These are phyloP conservation scores for Tuta absoluta DNA, from an alignment of 2,888 invertebrate genomes.

Conservation along the genomic window DNA sequence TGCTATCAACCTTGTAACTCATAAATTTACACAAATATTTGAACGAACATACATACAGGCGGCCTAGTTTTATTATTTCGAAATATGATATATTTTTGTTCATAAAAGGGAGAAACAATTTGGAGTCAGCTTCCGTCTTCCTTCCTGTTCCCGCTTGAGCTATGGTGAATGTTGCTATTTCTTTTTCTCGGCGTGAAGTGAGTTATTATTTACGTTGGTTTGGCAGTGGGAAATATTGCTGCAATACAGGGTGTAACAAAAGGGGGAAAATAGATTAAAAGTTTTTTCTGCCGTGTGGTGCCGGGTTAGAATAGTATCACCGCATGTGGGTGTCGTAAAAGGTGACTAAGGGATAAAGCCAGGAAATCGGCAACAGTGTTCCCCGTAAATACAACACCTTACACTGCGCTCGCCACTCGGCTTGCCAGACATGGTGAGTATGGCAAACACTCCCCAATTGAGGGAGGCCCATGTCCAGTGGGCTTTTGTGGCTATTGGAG, in stretches of 20 bases:
- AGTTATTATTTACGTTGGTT: conserved; percentile 40
- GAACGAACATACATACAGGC: conserved; percentile 39
- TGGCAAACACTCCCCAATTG: too few relatives aligned
- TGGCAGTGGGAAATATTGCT: conserved; percentile 41
- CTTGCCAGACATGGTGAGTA: too few relatives aligned
- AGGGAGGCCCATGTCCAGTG: too few relatives aligned
- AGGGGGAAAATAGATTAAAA: background rate
- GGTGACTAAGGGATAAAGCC: too few relatives aligned
- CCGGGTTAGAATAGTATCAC: too few relatives aligned
- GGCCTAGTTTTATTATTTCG: conserved; percentile 44
- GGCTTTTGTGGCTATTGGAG: too few relatives aligned
- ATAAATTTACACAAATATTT: conserved; percentile 42
- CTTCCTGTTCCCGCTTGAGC: conserved; percentile 31
- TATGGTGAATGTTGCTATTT: conserved; percentile 13
- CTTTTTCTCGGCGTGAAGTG: conserved; percentile 23
- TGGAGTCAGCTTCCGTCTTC: conserved; percentile 38
- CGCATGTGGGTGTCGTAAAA: background rate
- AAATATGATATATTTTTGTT: conserved; percentile 48
- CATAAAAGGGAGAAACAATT: conserved; percentile 48
- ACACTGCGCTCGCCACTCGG: too few relatives aligned
- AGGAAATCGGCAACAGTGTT: too few relatives aligned
- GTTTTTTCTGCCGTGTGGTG: background rate
- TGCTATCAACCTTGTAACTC: conserved; percentile 26
- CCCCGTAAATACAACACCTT: too few relatives aligned
- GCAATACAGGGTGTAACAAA: conserved; percentile 35